Base-by-base conservation (phyloP, 1,140 invertebrate species). In the Delia radicum region DNA sequence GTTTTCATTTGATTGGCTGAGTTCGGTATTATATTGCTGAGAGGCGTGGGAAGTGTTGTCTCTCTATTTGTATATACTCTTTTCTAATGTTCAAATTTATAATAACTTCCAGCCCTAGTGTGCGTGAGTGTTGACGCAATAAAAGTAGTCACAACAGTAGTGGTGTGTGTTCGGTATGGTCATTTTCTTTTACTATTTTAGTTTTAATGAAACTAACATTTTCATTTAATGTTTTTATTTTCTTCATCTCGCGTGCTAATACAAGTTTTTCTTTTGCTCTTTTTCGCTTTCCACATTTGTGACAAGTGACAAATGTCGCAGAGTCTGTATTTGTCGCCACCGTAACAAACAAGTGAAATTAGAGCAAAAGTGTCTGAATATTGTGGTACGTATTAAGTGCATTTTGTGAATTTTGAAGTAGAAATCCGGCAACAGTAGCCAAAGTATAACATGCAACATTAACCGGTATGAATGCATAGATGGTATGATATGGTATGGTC, bases 281-380 rank as follows among this genome's bases (percentile, higher is more conserved):
- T 55, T 55, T 18, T 55, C n/a, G 18, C 37, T 69, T 18, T 37
- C 10, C 13, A 33, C 5, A 33, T 69, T 21, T 69, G 65, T 69
- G 65, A 69, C 65, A 69, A 69, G 65, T 69, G 65, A 69, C 65
- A 69, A 69, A 69, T 69, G 65, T 69, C 65, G 29, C 21, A 31
- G 65, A 18, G 29, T 69, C 29, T 33, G 31, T 69, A 33, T 69
- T 69, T 69, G 65, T 69, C 65, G 65, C 65, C 65, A 69, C 29
- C 29, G 29, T 69, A n/a, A 18, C 48, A 55, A 69, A 69, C 29
- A 69, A 69, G 65, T 69, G 65, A 69, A 69, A 69, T 69, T 69
- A 69, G 65, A 69, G 65, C 65, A 69, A 33, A 69, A 69, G n/a
- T 33, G 29, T 37, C n/a, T n/a, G n/a, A n/a, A n/a, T n/a, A n/a